A percentile compares a stretch with the other conserved stretches of the same genome.
phyloP scores from a whole-genome alignment of 2,888 invertebrate species.

The Brachypalpus laphriformis region DNA sequence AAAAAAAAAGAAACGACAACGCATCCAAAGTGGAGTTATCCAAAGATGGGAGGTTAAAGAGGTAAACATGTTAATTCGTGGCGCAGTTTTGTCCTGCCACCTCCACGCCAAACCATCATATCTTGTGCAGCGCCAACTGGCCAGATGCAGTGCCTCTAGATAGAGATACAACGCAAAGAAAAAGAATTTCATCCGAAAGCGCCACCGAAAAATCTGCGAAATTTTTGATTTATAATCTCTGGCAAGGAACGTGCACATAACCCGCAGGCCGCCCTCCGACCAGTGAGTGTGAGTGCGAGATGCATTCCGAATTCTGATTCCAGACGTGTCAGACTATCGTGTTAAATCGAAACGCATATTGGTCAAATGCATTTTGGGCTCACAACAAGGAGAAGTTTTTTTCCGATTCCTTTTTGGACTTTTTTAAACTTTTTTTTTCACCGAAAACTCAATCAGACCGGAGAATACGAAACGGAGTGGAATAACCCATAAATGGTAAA shows the following conservation, averaged over 20 bases:
- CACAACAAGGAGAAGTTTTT: constrained; percentile 8
- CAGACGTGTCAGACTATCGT: constrained; percentile 67
- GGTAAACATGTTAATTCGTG: constrained; percentile 73
- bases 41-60: constrained; percentile 69
- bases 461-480: constrained; percentile 53
- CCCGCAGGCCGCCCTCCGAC: not conserved
- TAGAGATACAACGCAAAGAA: constrained; percentile 27
- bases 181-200: constrained; percentile 44
- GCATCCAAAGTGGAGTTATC: constrained; percentile 40
- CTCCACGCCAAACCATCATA: constrained; percentile 53
- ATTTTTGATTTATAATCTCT: constrained; percentile 72
- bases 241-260: constrained; percentile 67
- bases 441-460: constrained; percentile 47
- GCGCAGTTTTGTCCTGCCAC: constrained; percentile 69
- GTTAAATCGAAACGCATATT: constrained; percentile 73
- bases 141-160: constrained; percentile 56
- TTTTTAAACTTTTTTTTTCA: not conserved
- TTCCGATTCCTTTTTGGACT: constrained; percentile 1
- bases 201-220: constrained; percentile 73
- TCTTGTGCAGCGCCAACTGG: constrained; percentile 30
- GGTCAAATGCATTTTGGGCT: constrained; percentile 69
- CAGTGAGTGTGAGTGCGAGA: constrained; percentile 43
- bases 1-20: constrained; percentile 60
- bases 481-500: constrained; percentile 49
- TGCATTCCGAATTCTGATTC: constrained; percentile 64